phyloP scores from a whole-genome alignment of 2,797 vertebrate species.

The Ptychadena robeensis region DNA sequence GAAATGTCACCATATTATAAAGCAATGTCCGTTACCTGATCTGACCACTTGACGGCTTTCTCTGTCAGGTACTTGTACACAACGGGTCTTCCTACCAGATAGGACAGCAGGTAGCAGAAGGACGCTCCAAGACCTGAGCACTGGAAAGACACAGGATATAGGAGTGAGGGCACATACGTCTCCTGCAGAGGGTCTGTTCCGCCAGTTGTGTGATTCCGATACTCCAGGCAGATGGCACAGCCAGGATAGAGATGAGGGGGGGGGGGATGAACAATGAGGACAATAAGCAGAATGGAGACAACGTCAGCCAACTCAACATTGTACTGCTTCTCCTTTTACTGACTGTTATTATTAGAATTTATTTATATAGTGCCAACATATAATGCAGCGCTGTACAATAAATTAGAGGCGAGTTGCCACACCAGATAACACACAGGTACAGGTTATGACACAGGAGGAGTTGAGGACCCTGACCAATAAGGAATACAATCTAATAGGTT shows the following conservation, averaged over 20 bases:
- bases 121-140: conserved; percentile 97
- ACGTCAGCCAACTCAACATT: no score
- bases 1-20: background rate
- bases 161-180: background rate
- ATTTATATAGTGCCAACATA: no score
- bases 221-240: background rate
- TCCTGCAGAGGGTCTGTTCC: background rate
- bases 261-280: no score
- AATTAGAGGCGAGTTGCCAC: no score
- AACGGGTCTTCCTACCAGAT: conserved; percentile 92
- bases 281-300: no score
- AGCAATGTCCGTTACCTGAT: conserved; percentile 82
- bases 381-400: no score
- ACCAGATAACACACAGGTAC: no score
- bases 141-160: conserved; percentile 70
- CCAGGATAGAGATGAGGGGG: background rate
- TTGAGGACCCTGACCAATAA: no score
- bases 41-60: conserved; percentile 94
- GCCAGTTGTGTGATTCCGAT: background rate
- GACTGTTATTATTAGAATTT: no score
- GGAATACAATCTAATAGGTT: no score
- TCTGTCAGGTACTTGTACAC: conserved; percentile 97
- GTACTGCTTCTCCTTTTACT: no score
- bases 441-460: no score
- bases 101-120: conserved; percentile 96